These are phyloP conservation scores for Dichetophora obliterata DNA, from an alignment of 2,888 invertebrate species.

Conservation along the genomic window DNA sequence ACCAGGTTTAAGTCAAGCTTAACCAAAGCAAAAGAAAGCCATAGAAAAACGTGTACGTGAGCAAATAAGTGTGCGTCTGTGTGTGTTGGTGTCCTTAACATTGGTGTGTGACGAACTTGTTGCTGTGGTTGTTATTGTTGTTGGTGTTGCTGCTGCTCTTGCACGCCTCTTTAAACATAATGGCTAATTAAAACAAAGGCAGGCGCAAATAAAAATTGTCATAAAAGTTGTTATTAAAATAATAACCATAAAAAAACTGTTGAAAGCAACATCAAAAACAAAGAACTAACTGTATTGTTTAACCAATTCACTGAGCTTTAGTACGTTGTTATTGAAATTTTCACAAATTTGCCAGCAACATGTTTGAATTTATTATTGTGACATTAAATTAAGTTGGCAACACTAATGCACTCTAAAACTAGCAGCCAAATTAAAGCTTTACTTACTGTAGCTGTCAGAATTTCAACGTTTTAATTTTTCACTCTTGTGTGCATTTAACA, in stretches of 20 bases:
- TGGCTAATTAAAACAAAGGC: neutral
- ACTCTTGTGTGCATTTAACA: neutral
- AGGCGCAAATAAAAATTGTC: neutral
- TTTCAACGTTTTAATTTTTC: neutral
- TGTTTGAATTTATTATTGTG: no score
- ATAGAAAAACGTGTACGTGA: neutral
- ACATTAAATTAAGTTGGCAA: no score
- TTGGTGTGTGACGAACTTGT: neutral
- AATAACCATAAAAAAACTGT: neutral
- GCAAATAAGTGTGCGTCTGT: neutral
- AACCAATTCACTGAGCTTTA: no score
- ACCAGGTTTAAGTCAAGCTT: constrained; percentile 11
- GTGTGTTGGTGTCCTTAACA: constrained; percentile 5
- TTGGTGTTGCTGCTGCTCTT: no score
- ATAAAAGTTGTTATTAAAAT: neutral
- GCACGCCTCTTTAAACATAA: no score
- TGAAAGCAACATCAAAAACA: neutral
- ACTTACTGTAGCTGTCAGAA: no score
- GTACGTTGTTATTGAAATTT: no score
- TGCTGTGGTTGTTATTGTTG: neutral
- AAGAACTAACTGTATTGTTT: neutral
- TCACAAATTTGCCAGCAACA: no score
- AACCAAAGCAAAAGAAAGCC: neutral
- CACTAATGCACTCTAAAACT: no score
- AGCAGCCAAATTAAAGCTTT: no score